Evolutionary conservation across 2,113 vertebrate species (phyloP).

Genomic region (Okapia johnstoni): DNA sequence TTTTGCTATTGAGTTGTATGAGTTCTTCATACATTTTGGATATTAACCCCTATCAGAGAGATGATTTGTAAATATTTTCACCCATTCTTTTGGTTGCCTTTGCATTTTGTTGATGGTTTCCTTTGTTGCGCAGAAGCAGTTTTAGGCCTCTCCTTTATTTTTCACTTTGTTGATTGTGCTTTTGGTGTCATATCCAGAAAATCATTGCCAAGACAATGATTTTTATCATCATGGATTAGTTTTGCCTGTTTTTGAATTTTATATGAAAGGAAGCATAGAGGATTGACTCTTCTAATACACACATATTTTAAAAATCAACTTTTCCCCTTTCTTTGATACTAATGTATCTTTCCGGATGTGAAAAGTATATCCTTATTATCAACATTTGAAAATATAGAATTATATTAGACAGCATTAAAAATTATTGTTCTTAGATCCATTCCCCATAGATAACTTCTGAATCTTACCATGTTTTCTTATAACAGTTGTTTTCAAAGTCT

Average conservation of each 20-base stretch:
- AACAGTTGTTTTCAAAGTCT: background rate
- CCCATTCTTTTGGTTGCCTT: background rate
- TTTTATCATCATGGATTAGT: background rate
- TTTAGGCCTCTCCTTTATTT: background rate
- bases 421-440: background rate
- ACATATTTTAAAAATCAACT: background rate
- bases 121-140: background rate
- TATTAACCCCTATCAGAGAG: background rate
- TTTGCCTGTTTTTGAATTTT: slow-evolving; percentile 23
- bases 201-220: background rate
- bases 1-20: background rate
- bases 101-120: background rate
- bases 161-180: background rate
- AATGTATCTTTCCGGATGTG: background rate
- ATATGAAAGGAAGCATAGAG: background rate
- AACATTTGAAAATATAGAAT: background rate
- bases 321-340: background rate
- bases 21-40: background rate
- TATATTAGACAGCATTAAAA: slow-evolving; percentile 24
- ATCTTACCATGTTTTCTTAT: background rate
- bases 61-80: background rate
- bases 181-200: background rate
- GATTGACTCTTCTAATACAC: background rate
- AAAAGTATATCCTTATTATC: background rate
- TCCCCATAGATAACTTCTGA: background rate